Conservation (phyloP, 2,113 vertebrate genomes). For the Garra rufa region DNA sequence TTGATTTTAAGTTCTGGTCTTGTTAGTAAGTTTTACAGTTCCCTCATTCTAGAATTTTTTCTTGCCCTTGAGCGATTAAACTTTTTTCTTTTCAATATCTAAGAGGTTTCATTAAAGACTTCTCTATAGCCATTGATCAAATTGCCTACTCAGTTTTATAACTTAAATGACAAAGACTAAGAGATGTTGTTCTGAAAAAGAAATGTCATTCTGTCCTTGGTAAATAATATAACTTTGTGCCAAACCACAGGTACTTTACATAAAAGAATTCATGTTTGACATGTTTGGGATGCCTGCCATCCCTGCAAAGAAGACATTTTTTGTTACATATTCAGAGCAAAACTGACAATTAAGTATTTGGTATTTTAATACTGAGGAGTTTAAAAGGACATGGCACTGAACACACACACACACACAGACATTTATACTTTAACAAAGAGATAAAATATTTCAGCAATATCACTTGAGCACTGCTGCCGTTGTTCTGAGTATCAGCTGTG, state of each 20-base stretch:
- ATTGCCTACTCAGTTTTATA: not conserved
- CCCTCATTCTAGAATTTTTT: not conserved
- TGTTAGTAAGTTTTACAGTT: slow-evolving; percentile 39
- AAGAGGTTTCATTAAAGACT: not conserved
- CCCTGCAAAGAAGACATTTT: not conserved
- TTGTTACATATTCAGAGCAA: not conserved
- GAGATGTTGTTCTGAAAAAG: not conserved
- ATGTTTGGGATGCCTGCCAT: not conserved
- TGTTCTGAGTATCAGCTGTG: not conserved
- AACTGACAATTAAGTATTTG: not conserved
- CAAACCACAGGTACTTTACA: not conserved
- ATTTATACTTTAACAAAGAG: not conserved
- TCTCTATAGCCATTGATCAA: not conserved
- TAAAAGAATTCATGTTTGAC: not conserved
- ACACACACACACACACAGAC: not conserved
- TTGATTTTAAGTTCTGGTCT: slow-evolving; percentile 35
- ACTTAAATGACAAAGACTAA: not conserved
- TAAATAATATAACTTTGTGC: not conserved
- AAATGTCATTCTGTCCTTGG: not conserved
- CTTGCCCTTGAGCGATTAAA: not conserved
- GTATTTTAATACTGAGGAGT: not conserved
- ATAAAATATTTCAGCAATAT: not conserved
- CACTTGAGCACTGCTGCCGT: not conserved
- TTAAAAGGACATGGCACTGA: not conserved
- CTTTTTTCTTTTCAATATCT: not conserved